A percentile compares a stretch with the other conserved stretches of the same genome.
Evolutionary conservation across 1,140 invertebrate genomes (phyloP).

Genomic region (Dendrolimus kikuchii): DNA sequence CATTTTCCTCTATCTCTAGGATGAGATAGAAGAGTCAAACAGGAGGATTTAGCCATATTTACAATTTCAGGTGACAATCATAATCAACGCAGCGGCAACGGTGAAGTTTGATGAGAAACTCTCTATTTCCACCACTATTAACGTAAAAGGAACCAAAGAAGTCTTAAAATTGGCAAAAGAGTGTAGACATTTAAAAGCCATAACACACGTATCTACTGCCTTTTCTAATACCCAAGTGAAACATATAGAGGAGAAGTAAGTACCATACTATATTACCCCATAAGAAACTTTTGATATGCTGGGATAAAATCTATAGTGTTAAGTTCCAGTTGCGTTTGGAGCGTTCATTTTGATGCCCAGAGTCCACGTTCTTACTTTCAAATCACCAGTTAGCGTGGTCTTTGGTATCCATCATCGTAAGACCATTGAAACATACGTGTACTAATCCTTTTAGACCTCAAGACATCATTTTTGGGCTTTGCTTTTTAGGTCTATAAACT

Average conservation of each 20-base stretch:
- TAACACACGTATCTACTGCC: conserved; percentile 84
- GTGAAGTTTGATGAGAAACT: conserved; percentile 91
- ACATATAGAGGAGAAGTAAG: conserved; percentile 76
- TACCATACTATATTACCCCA: conserved; percentile 6
- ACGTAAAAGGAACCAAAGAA: conserved; percentile 76
- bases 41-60: not conserved
- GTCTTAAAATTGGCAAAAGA: conserved; percentile 75
- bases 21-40: not conserved
- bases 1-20: not conserved
- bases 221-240: conserved; percentile 79
- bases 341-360: too few relatives aligned
- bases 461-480: too few relatives aligned
- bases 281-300: too few relatives aligned
- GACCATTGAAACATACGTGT: too few relatives aligned
- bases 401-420: too few relatives aligned
- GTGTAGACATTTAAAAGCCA: conserved; percentile 72
- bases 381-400: too few relatives aligned
- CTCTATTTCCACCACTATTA: conserved; percentile 75
- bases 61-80: conserved; percentile 75
- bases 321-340: too few relatives aligned
- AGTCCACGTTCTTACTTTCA: too few relatives aligned
- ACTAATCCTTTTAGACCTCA: too few relatives aligned
- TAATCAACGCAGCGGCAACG: conserved; percentile 92
- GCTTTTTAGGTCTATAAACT: too few relatives aligned
- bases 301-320: too few relatives aligned